Evolutionary conservation across 2,888 invertebrate species (phyloP), one percentile per base, ranked within the genome.

Genomic region (Schrankia costaestrigalis): DNA sequence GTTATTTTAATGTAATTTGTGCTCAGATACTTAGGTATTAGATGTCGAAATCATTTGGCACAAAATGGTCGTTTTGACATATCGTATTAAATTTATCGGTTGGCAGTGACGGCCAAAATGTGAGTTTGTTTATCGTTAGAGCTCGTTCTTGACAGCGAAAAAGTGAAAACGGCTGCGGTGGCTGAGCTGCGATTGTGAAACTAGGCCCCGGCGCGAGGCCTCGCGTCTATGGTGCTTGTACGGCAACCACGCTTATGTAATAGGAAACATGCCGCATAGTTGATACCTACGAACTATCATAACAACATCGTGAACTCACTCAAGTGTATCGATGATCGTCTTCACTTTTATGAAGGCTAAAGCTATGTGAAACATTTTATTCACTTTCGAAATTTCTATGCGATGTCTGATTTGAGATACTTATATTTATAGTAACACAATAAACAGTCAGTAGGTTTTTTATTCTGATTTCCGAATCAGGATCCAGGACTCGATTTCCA

Each of bases 71-170:
- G 57, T 76, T 78, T 46, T 38, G 69, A 50, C 64, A 41, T 63
- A 46, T 71, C 36, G 50, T 46, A 26, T 55, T 55, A 42, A 50
- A 35, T 51, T 42, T 47, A 42, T 53, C 39, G 52, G 61, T 74
- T 75, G 73, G 75, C 74, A 77, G 78, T 78, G 82, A 78, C 79
- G 83, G 83, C 79, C 81, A 74, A 83, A 85, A 84, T 81, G 82
- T 80, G 83, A 79, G 84, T 85, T 85, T 85, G 84, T 86, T 86
- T 86, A 84, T 85, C 85, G 82, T 76, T 80, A 67, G 75, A 71
- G 71, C 66, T 82, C 85, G 86, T 82, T 85, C 87, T 86, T 87
- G 86, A 86, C 87, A 86, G 85, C 84, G 83, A 87, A 87, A 86
- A 87, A 87, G 87, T 87, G 87, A 87, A 87, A 86, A 86, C 86